Conservation (phyloP, 2,797 vertebrate genomes). For the Siniperca undulata region DNA sequence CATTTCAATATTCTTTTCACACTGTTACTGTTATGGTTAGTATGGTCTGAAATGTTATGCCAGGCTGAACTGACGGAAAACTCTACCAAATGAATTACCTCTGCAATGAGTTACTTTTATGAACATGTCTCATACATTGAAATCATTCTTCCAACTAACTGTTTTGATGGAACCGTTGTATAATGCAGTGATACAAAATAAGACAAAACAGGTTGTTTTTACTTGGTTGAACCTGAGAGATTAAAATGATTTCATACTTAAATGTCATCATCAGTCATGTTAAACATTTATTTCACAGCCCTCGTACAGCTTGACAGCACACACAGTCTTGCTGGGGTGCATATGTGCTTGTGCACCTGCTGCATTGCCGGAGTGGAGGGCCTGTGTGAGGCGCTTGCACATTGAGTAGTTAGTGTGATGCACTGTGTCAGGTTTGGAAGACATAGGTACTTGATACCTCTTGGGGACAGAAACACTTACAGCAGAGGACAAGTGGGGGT, state of each 20-base stretch:
- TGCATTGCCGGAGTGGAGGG: constrained; percentile 37
- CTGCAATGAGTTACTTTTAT: neutral
- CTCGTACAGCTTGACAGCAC: neutral
- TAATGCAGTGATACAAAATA: neutral
- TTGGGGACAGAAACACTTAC: constrained; percentile 53
- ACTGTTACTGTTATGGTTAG: neutral
- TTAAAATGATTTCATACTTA: neutral
- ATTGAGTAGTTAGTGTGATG: constrained; percentile 32
- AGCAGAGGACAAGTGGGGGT: constrained; percentile 57
- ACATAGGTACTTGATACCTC: constrained; percentile 44
- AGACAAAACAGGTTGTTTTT: neutral
- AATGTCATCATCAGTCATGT: neutral
- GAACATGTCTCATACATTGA: neutral
- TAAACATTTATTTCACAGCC: constrained; percentile 40
- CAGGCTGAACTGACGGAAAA: neutral
- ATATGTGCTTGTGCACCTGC: constrained; percentile 22
- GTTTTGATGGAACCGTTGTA: neutral
- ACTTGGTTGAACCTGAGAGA: constrained; percentile 3
- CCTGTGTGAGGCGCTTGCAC: constrained; percentile 67
- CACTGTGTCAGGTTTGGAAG: constrained; percentile 48
- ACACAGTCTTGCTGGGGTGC: constrained; percentile 66
- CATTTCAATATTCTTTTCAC: constrained; percentile 9
- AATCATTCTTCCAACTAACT: neutral
- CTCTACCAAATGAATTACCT: neutral
- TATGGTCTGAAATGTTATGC: neutral